Evolutionary conservation across 1,140 invertebrate genomes (phyloP), one percentile per base, ranked within the genome.

Genomic region (Anagrus nilaparvatae): DNA sequence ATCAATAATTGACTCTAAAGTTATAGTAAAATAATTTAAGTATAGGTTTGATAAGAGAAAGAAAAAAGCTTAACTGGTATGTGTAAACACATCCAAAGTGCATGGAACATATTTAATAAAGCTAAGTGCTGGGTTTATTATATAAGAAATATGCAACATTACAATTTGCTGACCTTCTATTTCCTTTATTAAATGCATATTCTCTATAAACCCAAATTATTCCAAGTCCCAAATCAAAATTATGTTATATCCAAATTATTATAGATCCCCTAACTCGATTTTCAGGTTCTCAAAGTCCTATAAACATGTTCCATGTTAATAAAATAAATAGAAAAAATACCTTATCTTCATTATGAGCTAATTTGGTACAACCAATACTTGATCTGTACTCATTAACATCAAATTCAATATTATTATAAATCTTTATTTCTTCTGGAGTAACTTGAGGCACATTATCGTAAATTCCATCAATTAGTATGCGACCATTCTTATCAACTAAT

Each of bases 341-440:
- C 65, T 91, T 90, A 46, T 86, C 78, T 32, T 78, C 78, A 50
- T 80, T 76, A 52, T 92, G 83, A 1, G 83, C 69, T 20, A 96
- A 66, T 56, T 73, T 72, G 4, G 71, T 59, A 31, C 78, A 72
- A 33, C 86, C 89, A 50, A 93, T 70, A 47, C 83, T 81, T 5
- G 69, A 61, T 34, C 71, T 75, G 43, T 45, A 97, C 27, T 86
- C 84, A 37, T 81, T 69, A 16, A 84, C 71, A 68, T 92, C 82
- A 68, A 97, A 98, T 53, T 95, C 89, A 61, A 97, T 96, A 24
- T 76, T 73, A 31, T 81, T 72, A 60, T 98, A 99, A 7, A 82
- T 69, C 31, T 76, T 69, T 43, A 78, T 61, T 67, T 99, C 95
- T 42, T 76, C 77, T 13, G 78, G 67, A 7, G 82, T 82, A 7